Evolutionary conservation across 2,888 invertebrate species (phyloP).

Genomic region (Nymphalis c-album): DNA sequence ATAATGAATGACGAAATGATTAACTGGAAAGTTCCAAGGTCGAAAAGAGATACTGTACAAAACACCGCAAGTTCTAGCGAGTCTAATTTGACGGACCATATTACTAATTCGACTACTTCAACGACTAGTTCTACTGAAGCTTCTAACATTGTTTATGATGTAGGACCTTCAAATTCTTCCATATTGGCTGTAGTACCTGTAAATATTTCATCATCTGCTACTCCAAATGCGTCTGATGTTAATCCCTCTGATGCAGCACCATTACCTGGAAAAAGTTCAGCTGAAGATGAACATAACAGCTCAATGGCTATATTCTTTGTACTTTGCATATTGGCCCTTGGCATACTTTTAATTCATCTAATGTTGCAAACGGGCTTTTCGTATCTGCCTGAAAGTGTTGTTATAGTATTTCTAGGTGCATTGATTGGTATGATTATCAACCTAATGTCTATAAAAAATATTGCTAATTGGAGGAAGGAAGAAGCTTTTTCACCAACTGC

Average conservation of each 20-base stretch:
- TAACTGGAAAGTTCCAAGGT: slow-evolving; percentile 48
- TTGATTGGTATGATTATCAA: slow-evolving; percentile 95
- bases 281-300: slow-evolving; percentile 97
- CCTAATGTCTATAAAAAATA: slow-evolving; percentile 92
- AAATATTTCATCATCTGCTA: slow-evolving; percentile 60
- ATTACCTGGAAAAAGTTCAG: slow-evolving; percentile 93
- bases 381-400: slow-evolving; percentile 98
- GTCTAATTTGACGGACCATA: slow-evolving; percentile 46
- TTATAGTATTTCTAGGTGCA: slow-evolving; percentile 96
- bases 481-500: slow-evolving; percentile 99
- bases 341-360: slow-evolving; percentile 95
- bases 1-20: slow-evolving; percentile 15
- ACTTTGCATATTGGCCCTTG: slow-evolving; percentile 95
- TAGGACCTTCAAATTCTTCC: slow-evolving; percentile 61
- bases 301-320: slow-evolving; percentile 99
- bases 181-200: slow-evolving; percentile 58
- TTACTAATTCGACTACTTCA: slow-evolving; percentile 41
- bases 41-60: slow-evolving; percentile 55
- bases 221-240: slow-evolving; percentile 69
- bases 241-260: slow-evolving; percentile 88
- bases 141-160: slow-evolving; percentile 58
- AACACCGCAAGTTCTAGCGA: slow-evolving; percentile 60
- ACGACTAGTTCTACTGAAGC: slow-evolving; percentile 57
- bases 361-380: slow-evolving; percentile 97
- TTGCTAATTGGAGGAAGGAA: slow-evolving; percentile 97